phyloP scores from a whole-genome alignment of 92 coral and sea anemone species.

The Desmophyllum pertusum region DNA sequence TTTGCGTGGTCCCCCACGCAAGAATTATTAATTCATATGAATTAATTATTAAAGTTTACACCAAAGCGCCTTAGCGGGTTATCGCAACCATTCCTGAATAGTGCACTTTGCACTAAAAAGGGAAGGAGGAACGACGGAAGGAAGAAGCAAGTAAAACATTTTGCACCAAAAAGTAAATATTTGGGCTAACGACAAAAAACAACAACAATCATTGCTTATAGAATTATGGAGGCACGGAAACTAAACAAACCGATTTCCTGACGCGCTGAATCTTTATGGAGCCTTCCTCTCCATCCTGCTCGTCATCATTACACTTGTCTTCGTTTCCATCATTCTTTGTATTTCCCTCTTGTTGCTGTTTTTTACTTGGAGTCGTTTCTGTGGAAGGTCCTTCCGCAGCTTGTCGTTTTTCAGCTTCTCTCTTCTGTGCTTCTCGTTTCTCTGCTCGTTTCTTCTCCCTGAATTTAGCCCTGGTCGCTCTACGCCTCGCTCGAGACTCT shows the following conservation, averaged over 20 bases:
- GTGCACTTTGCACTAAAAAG: no score
- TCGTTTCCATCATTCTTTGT: background rate
- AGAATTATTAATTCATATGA: no score
- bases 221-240: background rate
- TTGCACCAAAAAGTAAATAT: background rate
- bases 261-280: conserved; percentile 5
- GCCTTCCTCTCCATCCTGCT: conserved; percentile 13
- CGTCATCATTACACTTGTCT: background rate
- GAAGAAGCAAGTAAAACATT: background rate
- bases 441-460: conserved; percentile 38
- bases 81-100: no score
- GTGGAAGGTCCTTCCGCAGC: conserved; percentile 18
- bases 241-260: conserved; percentile 24
- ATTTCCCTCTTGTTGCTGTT: background rate
- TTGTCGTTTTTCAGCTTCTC: background rate
- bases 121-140: background rate
- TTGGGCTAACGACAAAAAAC: background rate
- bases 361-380: background rate
- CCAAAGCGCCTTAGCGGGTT: no score
- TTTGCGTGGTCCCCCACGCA: no score
- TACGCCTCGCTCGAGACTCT: conserved; percentile 30
- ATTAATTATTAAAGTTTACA: no score
- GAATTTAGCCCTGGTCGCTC: conserved; percentile 19
- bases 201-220: background rate
- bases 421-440: conserved; percentile 19